These are phyloP conservation scores for Calyptomena viridis DNA, from an alignment of 2,113 vertebrate species.

Conservation along the genomic window DNA sequence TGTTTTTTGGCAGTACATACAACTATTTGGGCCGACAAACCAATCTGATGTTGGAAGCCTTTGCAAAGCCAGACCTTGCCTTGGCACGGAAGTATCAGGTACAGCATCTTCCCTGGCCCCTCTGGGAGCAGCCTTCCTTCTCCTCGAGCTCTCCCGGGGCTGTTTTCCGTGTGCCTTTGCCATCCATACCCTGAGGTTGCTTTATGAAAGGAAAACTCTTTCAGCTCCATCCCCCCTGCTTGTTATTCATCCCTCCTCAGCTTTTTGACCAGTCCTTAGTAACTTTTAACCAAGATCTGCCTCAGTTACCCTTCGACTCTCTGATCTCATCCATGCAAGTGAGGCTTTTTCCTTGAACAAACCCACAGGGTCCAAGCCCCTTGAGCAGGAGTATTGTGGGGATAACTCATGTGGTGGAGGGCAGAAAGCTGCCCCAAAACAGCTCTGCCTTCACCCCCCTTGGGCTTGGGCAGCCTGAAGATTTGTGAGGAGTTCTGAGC, in stretches of 20 bases:
- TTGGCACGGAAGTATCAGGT: constrained; percentile 86
- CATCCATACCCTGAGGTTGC: not conserved
- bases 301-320: not conserved
- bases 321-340: not conserved
- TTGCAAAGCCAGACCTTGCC: constrained; percentile 73
- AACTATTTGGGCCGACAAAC: constrained; percentile 84
- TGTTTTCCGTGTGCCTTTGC: not conserved
- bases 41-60: constrained; percentile 81
- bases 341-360: not conserved
- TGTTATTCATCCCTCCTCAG: not conserved
- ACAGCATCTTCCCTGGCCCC: not conserved
- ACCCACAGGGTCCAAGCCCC: not conserved
- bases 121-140: not conserved
- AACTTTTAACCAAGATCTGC: not conserved
- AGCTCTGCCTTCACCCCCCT: not conserved
- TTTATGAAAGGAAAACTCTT: not conserved
- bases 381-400: not conserved
- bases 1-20: constrained; percentile 81
- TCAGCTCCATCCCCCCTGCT: not conserved
- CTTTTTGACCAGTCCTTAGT: not conserved
- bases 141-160: not conserved
- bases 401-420: not conserved
- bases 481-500: not conserved
- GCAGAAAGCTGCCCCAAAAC: not conserved
- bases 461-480: not conserved